Evolutionary conservation across 2,113 vertebrate species (phyloP), one percentile per base, ranked within the genome.

Genomic region (Poecilia latipinna): DNA sequence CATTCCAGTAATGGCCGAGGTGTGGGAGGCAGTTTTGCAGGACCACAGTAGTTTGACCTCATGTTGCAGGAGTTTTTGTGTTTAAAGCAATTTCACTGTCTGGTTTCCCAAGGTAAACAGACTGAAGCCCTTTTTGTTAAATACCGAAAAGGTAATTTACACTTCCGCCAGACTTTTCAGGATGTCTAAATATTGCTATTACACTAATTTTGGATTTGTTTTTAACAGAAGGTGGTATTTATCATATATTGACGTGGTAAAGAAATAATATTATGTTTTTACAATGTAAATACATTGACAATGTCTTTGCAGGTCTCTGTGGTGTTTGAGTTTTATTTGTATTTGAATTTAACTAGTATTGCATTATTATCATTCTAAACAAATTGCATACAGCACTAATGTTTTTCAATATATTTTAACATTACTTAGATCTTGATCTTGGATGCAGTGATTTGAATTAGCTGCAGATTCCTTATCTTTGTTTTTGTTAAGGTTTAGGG

Each of bases 1-100:
- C 57, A 1, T 31, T 78, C 66, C 74, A 78, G 76, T 84, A 86
- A 89, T 84, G 76, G 72, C 84, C 51, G 35, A 78, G 79, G 77
- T 79, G 80, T 78, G 76, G 31, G 78, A 83, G 81, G 70, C 74
- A 63, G 66, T 88, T 90, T 90, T 72, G 86, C 62, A 76, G 67
- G 37, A 71, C 69, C 54, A 60, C 72, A 68, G 74, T 71, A 85
- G 84, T 74, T 51, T 63, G 72, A 57, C 75, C n/a, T 7, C 61
- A 22, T 71, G 73, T 33, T 42, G 57, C 61, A 10, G 73, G 5
- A 77, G 80, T 78, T 85, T 86, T 66, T 42, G 71, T 73, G 86
- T 83, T 84, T 72, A 75, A 86, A 89, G 80, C 64, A 73, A 67
- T 65, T 74, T 74, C 29, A 31, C 42, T 24, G 33, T 82, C 28